Evolutionary conservation across 64 coral and sea anemone genomes (phyloP).

Genomic region (Cladopsammia gracilis): DNA sequence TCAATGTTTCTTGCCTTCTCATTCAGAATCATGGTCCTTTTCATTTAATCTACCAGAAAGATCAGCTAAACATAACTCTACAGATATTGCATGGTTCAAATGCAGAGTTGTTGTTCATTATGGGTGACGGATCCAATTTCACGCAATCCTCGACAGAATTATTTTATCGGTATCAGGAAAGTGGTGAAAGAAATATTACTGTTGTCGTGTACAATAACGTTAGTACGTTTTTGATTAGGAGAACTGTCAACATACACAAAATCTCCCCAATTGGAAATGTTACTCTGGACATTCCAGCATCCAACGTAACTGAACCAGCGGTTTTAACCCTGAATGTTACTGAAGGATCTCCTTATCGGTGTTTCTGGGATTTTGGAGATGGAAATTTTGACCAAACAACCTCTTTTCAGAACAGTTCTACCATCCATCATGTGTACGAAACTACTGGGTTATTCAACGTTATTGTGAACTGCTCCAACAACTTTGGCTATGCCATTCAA

Average conservation of each 20-base stretch:
- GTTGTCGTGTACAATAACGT: slow-evolving; percentile 67
- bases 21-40: slow-evolving; percentile 35
- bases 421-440: slow-evolving; percentile 44
- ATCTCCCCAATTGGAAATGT: slow-evolving; percentile 16
- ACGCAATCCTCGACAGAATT: slow-evolving; percentile 57
- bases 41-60: slow-evolving; percentile 56
- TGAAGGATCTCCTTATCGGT: slow-evolving; percentile 62
- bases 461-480: slow-evolving; percentile 57
- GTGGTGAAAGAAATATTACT: slow-evolving; percentile 4
- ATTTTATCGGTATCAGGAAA: slow-evolving; percentile 2
- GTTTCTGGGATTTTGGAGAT: slow-evolving; percentile 71
- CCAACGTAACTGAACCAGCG: slow-evolving; percentile 43
- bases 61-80: slow-evolving; percentile 32
- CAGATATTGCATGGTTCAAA: slow-evolving; percentile 56
- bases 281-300: slow-evolving; percentile 20
- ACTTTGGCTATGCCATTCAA: slow-evolving; percentile 22
- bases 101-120: slow-evolving; percentile 20
- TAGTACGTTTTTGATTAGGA: background rate
- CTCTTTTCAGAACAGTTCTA: slow-evolving; percentile 22
- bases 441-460: slow-evolving; percentile 32
- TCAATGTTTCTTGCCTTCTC: slow-evolving; percentile 23
- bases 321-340: slow-evolving; percentile 55
- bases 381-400: slow-evolving; percentile 15
- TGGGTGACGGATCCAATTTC: slow-evolving; percentile 39
- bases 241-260: slow-evolving; percentile 20